Base-by-base conservation (phyloP, 2,113 vertebrate genomes). In the Myotis yumanensis region DNA sequence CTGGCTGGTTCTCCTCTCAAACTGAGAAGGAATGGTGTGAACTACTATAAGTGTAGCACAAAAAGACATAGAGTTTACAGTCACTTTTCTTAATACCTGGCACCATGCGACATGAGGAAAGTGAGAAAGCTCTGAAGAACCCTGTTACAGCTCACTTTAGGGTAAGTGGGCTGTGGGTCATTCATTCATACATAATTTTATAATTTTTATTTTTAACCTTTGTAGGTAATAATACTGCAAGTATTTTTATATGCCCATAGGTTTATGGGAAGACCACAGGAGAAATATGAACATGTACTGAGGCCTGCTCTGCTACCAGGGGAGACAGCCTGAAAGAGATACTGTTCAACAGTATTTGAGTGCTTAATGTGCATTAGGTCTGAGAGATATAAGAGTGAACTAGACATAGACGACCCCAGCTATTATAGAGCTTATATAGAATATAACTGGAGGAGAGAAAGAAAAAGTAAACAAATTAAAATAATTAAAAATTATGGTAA, bases 361-460 rank as follows among this genome's bases (percentile, higher is more conserved):
- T 73, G 51, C 43, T 85, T 88, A 46, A 2, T 59, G 18, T n/a
- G 51, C 57, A 16, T 57, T 73, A 30, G 62, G 48, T 69, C 69
- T 72, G 48, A 25, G 35, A 51, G 11, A 48, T 76, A 18, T 0
- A 22, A 52, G 51, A 54, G 22, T 6, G 43, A 85, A 68, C 37
- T 54, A 89, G 48, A 76, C 48, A n/a, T 22, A 66, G 68, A n/a
- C 89, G 64, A 88, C 35, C n/a, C 18, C 16, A 72, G 48, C 57
- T 64, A 11, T 43, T 71, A 66, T 28, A 57, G 66, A 89, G 30
- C 22, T 77, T 81, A 71, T 66, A 23, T 66, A 86, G 59, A 81
- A 32, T 95, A 18, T 91, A 95, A 87, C 12, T 71, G 32, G 37
- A 87, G 9, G 48, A 92, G 54, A 95, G 81, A 86, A 37, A 43